A percentile compares a stretch with the other conserved stretches of the same genome.
Conservation (phyloP, 2,113 vertebrate species). For the Pedetes capensis region DNA sequence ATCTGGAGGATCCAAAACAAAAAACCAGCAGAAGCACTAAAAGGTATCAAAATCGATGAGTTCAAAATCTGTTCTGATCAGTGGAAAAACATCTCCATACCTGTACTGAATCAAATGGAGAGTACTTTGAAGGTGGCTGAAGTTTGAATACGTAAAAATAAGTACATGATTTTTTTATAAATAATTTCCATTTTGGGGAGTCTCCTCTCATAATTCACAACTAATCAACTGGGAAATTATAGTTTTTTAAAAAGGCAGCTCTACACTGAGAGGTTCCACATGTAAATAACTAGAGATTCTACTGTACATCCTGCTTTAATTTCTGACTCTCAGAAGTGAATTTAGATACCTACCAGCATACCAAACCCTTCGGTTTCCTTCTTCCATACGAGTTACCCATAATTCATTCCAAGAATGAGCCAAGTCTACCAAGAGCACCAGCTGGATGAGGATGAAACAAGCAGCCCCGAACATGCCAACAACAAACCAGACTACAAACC, state of each 20-base stretch:
- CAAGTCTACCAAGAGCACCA: constrained; percentile 93
- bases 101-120: too few species aligned
- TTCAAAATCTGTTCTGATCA: too few species aligned
- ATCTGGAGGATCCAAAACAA: too few species aligned
- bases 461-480: constrained; percentile 87
- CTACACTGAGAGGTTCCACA: background rate
- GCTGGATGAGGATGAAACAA: constrained; percentile 93
- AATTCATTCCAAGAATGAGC: constrained; percentile 93
- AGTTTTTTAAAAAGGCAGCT: constrained; percentile 12
- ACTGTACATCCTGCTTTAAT: background rate
- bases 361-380: constrained; percentile 89
- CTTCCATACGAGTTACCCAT: constrained; percentile 91
- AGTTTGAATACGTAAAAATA: too few species aligned
- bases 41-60: too few species aligned
- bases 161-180: too few species aligned
- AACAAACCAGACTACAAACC: constrained; percentile 88
- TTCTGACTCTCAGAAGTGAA: background rate
- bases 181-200: too few species aligned
- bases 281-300: background rate
- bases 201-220: constrained; percentile 23
- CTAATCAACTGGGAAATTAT: background rate
- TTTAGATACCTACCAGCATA: constrained; percentile 88
- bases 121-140: too few species aligned
- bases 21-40: too few species aligned
- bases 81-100: too few species aligned